Evolutionary conservation across 2,888 invertebrate species (phyloP), one percentile per base, ranked within the genome.

Genomic region (Drosophila paracracens): DNA sequence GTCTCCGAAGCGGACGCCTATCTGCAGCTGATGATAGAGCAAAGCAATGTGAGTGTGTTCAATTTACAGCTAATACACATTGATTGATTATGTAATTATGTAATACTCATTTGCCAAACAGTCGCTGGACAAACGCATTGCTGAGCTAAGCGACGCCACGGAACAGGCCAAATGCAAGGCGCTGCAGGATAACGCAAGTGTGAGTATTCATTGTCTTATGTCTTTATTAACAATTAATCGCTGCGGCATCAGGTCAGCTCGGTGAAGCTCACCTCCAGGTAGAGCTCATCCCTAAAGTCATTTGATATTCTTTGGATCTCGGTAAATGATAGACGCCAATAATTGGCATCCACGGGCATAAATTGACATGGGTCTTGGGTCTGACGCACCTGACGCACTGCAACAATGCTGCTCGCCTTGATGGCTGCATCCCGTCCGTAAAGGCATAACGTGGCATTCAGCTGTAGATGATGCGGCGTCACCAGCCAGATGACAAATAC

Each of bases 1-100:
- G 96, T 99, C 63, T 95, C 97, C 0, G 99, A 99, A 94, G 98
- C 99, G 0, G 99, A 99, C 94, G 97, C 97, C 27, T 99, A 99
- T 93, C 95, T 99, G 69, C 98, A 99, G 94, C 95, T 99, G 77
- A 96, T 99, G 94, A 99, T 99, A 79, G 98, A 98, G 88, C 97
- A 99, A 93, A 96, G 97, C 61, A 95, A 96, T 93, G 96, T 96
- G 91, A 94, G 94, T 88, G 54, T 56, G 11, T 35, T 35, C 25
- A 38, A 40, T 13, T n/a, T 29, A 27, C 2, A 27, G 18, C 51
- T 29, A 35, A 25, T 13, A 10, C 25, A 25, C 46, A 46, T 46
- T 54, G 40, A 35, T 13, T 38, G 46, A 31, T 40, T 18, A 25
- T 46, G 48, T 51, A 51, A 54, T 48, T 43, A 13, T 43, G 36